phyloP scores from a whole-genome alignment of 1,140 invertebrate genomes.

The Pectinophora gossypiella region DNA sequence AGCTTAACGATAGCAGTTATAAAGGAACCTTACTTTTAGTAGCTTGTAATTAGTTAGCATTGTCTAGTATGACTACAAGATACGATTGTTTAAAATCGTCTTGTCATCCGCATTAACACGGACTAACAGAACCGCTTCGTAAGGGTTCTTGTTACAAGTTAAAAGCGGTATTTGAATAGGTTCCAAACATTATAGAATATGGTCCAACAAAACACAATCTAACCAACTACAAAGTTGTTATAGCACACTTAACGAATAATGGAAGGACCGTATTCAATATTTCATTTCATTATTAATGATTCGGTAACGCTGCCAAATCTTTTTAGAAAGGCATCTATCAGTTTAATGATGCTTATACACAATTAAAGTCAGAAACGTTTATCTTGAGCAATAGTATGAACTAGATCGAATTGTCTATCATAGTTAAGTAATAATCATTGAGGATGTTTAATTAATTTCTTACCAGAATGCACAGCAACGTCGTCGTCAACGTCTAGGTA shows the following conservation, averaged over 20 bases:
- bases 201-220: neutral
- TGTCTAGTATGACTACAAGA: constrained; percentile 22
- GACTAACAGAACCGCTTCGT: constrained; percentile 8
- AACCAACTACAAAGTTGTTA: neutral
- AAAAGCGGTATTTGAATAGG: neutral
- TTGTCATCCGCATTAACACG: constrained; percentile 24
- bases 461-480: constrained; percentile 80
- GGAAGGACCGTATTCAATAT: no score
- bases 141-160: constrained; percentile 10
- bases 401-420: neutral
- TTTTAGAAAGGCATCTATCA: constrained; percentile 1
- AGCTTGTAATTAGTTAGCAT: constrained; percentile 33
- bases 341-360: neutral
- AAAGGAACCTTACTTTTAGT: constrained; percentile 18
- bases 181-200: neutral
- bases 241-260: neutral
- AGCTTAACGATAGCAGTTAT: constrained; percentile 11
- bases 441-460: constrained; percentile 22
- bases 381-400: neutral
- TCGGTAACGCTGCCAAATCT: neutral
- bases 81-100: constrained; percentile 11
- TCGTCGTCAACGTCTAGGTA: constrained; percentile 77
- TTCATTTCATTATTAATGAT: neutral
- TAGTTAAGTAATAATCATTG: neutral
- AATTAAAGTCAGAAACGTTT: neutral